Evolutionary conservation across 2,888 invertebrate genomes (phyloP).

Genomic region (Helicoverpa assulta): DNA sequence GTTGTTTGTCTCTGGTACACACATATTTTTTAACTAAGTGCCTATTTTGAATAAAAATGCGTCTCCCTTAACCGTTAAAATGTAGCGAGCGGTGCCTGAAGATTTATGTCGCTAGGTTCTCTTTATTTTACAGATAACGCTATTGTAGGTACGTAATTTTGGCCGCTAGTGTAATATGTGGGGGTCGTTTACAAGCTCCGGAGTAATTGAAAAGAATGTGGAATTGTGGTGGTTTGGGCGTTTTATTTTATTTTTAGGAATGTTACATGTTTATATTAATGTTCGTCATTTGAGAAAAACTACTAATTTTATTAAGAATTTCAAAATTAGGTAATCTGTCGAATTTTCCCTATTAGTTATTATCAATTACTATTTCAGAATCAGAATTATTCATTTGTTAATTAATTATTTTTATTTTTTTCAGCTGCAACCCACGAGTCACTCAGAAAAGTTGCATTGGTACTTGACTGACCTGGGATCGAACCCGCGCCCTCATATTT

Average conservation of each 20-base stretch:
- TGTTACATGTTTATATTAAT: too few species aligned
- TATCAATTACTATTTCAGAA: too few species aligned
- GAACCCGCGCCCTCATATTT: too few species aligned
- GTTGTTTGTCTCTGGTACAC: slow-evolving; percentile 85
- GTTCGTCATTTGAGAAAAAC: too few species aligned
- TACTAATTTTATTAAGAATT: too few species aligned
- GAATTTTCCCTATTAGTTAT: too few species aligned
- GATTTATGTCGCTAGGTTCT: slow-evolving; percentile 77
- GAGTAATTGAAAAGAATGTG: slow-evolving; percentile 51
- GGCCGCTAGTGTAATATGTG: slow-evolving; percentile 49
- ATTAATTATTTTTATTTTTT: too few species aligned
- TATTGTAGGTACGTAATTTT: slow-evolving; percentile 59
- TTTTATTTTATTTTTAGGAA: neutral
- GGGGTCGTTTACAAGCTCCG: slow-evolving; percentile 35
- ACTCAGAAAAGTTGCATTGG: too few species aligned
- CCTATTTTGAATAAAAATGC: slow-evolving; percentile 89
- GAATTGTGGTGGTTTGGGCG: neutral
- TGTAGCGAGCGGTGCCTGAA: slow-evolving; percentile 75
- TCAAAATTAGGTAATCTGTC: too few species aligned
- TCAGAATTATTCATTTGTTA: too few species aligned
- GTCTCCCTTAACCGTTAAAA: slow-evolving; percentile 85
- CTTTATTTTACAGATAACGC: slow-evolving; percentile 68
- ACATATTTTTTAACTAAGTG: slow-evolving; percentile 90
- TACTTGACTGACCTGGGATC: too few species aligned
- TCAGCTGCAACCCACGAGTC: too few species aligned